Evolutionary conservation across 1,140 invertebrate genomes (phyloP).

Genomic region (Drosophila ananassae): DNA sequence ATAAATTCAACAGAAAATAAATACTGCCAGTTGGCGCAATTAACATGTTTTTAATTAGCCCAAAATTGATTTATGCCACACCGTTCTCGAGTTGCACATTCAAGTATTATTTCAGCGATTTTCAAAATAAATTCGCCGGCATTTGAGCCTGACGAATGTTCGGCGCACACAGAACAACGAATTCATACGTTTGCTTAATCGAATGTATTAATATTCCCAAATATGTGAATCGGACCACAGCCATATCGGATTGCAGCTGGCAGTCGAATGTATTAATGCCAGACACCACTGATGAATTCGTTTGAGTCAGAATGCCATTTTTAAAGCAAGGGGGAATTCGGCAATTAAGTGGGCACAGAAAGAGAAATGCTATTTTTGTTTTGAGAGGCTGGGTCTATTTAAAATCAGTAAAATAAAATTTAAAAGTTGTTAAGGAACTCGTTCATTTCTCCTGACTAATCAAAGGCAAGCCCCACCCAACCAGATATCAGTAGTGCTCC

Average conservation of each 20-base stretch:
- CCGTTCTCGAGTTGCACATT: slow-evolving; percentile 53
- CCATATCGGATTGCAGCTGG: slow-evolving; percentile 21
- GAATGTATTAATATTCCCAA: slow-evolving; percentile 26
- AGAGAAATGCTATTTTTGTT: too few relatives aligned
- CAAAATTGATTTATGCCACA: slow-evolving; percentile 70
- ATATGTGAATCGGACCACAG: slow-evolving; percentile 6
- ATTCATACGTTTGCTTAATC: slow-evolving; percentile 21
- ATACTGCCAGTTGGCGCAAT: slow-evolving; percentile 43
- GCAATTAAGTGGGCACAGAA: too few relatives aligned
- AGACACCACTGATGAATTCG: not conserved
- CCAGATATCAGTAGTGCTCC: too few relatives aligned
- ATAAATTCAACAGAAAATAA: slow-evolving; percentile 50
- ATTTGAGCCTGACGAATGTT: slow-evolving; percentile 49
- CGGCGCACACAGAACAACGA: not conserved
- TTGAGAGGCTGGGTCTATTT: too few relatives aligned
- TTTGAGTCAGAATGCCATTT: not conserved
- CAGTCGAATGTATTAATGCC: slow-evolving; percentile 13
- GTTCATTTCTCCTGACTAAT: too few relatives aligned
- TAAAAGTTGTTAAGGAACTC: too few relatives aligned
- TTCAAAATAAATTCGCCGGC: slow-evolving; percentile 43
- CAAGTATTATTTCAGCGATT: slow-evolving; percentile 46
- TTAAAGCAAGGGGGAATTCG: not conserved
- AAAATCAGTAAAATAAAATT: too few relatives aligned
- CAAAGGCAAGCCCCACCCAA: too few relatives aligned
- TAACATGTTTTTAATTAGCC: slow-evolving; percentile 74